Evolutionary conservation across 1,140 invertebrate species (phyloP).

Genomic region (Lasioglossum baleicum): DNA sequence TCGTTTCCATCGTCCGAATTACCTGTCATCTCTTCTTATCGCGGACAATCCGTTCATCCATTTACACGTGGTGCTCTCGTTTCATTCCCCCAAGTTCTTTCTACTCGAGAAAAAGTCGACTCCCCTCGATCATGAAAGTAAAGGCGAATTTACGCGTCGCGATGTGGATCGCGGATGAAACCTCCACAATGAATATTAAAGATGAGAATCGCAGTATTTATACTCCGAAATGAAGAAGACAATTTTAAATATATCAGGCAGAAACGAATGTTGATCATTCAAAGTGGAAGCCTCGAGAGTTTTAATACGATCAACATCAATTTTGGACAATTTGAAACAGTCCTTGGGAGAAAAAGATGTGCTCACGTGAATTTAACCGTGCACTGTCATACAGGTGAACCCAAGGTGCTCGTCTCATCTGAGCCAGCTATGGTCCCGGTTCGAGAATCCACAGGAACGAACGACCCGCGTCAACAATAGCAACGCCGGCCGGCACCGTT

Average conservation of each 20-base stretch:
- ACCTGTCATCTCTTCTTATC: constrained; percentile 75
- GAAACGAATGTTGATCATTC: no score
- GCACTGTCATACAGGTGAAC: no score
- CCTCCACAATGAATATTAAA: background rate
- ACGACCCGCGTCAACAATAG: constrained; percentile 54
- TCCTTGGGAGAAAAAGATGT: no score
- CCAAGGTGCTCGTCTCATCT: background rate
- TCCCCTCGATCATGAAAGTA: constrained; percentile 24
- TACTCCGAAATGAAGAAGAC: no score
- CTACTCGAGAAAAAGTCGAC: background rate
- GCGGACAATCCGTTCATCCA: constrained; percentile 67
- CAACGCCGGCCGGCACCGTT: constrained; percentile 47
- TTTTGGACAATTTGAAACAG: no score
- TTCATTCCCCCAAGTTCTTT: constrained; percentile 17
- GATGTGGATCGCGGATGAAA: constrained; percentile 12
- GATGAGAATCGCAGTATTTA: background rate
- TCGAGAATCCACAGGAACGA: background rate
- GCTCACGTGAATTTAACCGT: no score
- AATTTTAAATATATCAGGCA: no score
- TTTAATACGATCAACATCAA: no score
- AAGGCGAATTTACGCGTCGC: constrained; percentile 20
- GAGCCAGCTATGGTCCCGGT: background rate
- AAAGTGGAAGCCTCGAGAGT: no score
- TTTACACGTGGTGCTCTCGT: constrained; percentile 51
- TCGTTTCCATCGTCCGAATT: constrained; percentile 58